Evolutionary conservation across 2,888 invertebrate genomes (phyloP), one percentile per base, ranked within the genome.

Genomic region (Lochmaea crataegi): DNA sequence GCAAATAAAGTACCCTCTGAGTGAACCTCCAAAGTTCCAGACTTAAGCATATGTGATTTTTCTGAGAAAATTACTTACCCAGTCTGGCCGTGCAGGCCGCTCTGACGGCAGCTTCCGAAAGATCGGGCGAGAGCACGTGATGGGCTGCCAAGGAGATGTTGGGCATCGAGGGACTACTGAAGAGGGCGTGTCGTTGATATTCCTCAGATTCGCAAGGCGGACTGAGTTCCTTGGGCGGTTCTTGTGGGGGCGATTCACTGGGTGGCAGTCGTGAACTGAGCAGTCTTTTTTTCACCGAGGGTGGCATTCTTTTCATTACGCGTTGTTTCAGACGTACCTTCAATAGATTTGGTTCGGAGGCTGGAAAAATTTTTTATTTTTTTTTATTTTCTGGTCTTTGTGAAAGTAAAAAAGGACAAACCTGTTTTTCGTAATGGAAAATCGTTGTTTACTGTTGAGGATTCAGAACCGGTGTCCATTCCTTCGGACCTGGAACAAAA

Each of bases 301-400:
- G 92, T 84, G 93, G 90, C 86, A 92, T 96, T 80, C 96, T 92
- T 82, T 94, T 91, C 90, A 96, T 94, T 87, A 97, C 97, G 87
- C 97, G 95, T 90, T 96, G 95, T 90, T 96, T 96, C 87, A 96
- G 91, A 81, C 95, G 93, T 89, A 96, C 94, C 91, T 96, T 96
- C 90, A 96, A 91, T 89, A 97, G 92, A 91, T 98, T 97, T 83
- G 97, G 97, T 92, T 97, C 97, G 89, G 97, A 97, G 87, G 97
- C 97, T 96, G 91, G 80, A 87, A 88, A 85, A 41, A 5, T 10
- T n/a, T n/a, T n/a, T n/a, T 10, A 26, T 26, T 18, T 10, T 18
- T 58, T 12, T 26, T 32, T 2, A 22, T 2, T 22, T 58, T 11
- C 14, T 12, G 14, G 9, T 2, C 0, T 26, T 26, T 2, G 2